Evolutionary conservation across 2,113 vertebrate genomes (phyloP).

Genomic region (Otolemur garnettii): DNA sequence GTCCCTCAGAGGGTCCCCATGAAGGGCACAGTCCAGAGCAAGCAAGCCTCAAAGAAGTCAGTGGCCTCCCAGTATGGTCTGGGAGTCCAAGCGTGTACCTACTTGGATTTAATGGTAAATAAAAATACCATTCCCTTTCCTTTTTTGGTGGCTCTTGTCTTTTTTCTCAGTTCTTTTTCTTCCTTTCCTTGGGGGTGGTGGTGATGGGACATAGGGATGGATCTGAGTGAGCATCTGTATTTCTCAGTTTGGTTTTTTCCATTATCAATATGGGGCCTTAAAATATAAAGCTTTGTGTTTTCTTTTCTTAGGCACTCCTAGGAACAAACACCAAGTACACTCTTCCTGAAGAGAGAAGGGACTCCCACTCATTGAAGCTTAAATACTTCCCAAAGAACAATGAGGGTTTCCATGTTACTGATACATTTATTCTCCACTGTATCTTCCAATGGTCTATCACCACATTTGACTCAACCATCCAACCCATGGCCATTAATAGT

Average conservation of each 20-base stretch:
- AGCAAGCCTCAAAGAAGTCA: background rate
- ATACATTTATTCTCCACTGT: background rate
- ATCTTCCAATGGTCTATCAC: too few relatives aligned
- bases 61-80: accelerated
- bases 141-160: background rate
- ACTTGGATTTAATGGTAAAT: background rate
- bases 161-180: background rate
- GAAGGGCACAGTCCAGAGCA: too few relatives aligned
- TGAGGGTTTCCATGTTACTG: accelerated
- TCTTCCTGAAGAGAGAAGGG: background rate
- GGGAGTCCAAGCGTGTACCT: background rate
- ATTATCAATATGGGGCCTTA: background rate
- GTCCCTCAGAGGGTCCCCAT: background rate
- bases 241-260: background rate
- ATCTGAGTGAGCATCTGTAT: background rate
- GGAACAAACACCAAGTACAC: background rate
- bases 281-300: background rate
- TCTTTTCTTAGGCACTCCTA: background rate
- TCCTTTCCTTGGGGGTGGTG: background rate
- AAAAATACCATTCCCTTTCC: background rate
- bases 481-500: accelerated
- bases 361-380: accelerated
- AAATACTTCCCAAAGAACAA: background rate
- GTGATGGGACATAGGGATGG: too few relatives aligned
- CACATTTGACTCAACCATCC: background rate